Evolutionary conservation across 92 coral and sea anemone species (phyloP), one percentile per base, ranked within the genome.

Genomic region (Parazoanthus swiftii): DNA sequence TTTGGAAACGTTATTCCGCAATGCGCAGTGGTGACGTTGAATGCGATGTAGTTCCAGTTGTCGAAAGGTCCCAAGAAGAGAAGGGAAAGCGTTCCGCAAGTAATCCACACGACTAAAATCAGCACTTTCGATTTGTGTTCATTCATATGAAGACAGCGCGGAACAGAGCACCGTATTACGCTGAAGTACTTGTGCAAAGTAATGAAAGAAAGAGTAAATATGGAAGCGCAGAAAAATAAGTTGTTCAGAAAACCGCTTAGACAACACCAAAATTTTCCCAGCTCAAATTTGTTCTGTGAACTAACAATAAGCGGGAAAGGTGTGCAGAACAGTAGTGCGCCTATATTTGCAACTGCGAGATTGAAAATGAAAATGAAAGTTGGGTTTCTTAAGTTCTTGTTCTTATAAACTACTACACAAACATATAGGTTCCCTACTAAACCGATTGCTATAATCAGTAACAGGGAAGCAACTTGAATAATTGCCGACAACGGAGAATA

Each of bases 1-100:
- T 80, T 81, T 63, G 98, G 98, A 81, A 95, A 95, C 7, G 98
- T 85, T 42, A 93, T 90, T 35, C 98, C 98, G 66, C 98, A 95
- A 75, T 95, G 98, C 5, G 95, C 95, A 1, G 98, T 95, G 11
- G 95, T 91, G 38, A 91, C 90, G 42, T 95, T 95, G 67, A 95
- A 95, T 25, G 86, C 91, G n/a, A 93, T 77, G 86, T 95, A 85
- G 33, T 42, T 85, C 98, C 98, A 95, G n/a, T 82, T 88, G 77
- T 88, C 80, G 67, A 95, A 95, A 33, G 98, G 98, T 3, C 94
- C 98, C 54, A 95, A 90, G n/a, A 92, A 85, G 7, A 93, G 3
- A 25, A 95, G 43, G 0, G 98, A 95, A 83, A 95, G 81, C 2
- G 74, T 77, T 50, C 89, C 90, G 44, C 98, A 93, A 29, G 44